Base-by-base conservation (phyloP, 2,888 invertebrate species). In the Drosophila multiciliata region DNA sequence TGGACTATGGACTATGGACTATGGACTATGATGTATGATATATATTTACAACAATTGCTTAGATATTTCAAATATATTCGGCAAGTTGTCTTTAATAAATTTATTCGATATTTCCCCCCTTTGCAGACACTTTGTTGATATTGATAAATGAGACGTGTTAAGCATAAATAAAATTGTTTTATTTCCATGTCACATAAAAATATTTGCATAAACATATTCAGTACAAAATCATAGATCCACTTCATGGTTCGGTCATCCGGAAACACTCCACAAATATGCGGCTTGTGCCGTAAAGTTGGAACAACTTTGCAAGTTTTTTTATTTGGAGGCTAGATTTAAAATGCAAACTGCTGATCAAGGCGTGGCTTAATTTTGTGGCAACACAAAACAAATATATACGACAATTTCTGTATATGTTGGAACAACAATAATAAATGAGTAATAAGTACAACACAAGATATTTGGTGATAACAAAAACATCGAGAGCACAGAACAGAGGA, bases 391-490 rank as follows among this genome's bases (percentile, higher is more conserved):
- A 59, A 53, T 35, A 53, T 35, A 70, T 58, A 69, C 69, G 60
- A 63, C 45, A 78, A 62, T 29, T 42, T 36, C 12, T 11, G 29
- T 29, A 6, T 29, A 35, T 26, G 1, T 55, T 73, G 69, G 57
- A 62, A 73, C 70, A 78, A 76, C 72, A 68, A 62, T 73, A 68
- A 65, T 50, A 78, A 76, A 49, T 67, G 15, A 67, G 59, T 26
- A 72, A 66, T 72, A 48, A 40, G 57, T 35, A 59, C 49, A 73
- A 73, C 73, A 73, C 54, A 73, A 73, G 35, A 33, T 62, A 67
- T 49, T 42, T 42, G 62, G 59, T 40, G 49, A 74, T 71, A 85
- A 88, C 73, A 75, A 73, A 88, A 88, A 88, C 71, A 82, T 60
- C 74, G 71, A 71, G 61, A 81, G 69, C 72, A 64, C 12, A 62